These are phyloP conservation scores for Phataginus tricuspis DNA, from an alignment of 2,797 vertebrate genomes.

Conservation along the genomic window DNA sequence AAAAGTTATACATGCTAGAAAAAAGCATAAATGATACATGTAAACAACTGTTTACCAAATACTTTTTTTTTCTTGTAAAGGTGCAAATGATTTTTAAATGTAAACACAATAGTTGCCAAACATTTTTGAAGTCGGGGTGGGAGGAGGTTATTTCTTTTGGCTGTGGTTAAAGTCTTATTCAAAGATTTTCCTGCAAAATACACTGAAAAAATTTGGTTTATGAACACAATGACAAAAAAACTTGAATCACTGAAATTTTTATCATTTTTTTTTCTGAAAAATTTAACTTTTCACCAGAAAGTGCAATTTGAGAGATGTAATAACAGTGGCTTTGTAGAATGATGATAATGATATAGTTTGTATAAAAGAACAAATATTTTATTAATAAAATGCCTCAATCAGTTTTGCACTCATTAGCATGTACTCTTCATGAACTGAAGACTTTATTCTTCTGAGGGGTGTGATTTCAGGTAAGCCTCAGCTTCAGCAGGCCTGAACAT, in stretches of 20 bases:
- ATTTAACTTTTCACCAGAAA: conserved; percentile 68
- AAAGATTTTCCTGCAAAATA: conserved; percentile 82
- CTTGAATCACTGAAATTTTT: conserved; percentile 71
- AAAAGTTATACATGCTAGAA: conserved; percentile 92
- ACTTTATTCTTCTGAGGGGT: conserved; percentile 32
- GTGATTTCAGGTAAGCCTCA: conserved; percentile 22
- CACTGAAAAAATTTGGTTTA: conserved; percentile 75
- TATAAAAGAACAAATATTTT: conserved; percentile 60
- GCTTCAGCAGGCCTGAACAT: conserved; percentile 59
- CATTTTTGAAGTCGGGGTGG: conserved; percentile 59
- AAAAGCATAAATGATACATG: conserved; percentile 90
- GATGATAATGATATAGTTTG: conserved; percentile 33
- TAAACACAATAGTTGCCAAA: conserved; percentile 87
- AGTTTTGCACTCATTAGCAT: neutral
- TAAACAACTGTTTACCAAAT: conserved; percentile 90
- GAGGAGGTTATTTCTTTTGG: conserved; percentile 64
- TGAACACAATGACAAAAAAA: conserved; percentile 77
- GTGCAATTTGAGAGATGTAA: conserved; percentile 68
- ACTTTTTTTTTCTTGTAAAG: conserved; percentile 88
- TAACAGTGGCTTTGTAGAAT: conserved; percentile 44
- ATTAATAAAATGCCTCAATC: neutral
- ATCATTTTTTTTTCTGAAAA: conserved; percentile 73
- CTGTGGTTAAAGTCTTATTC: conserved; percentile 73
- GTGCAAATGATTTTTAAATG: conserved; percentile 89
- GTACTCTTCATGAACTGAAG: conserved; percentile 44